Evolutionary conservation across 2,797 vertebrate species (phyloP).

Genomic region (Epinephelus awoara): DNA sequence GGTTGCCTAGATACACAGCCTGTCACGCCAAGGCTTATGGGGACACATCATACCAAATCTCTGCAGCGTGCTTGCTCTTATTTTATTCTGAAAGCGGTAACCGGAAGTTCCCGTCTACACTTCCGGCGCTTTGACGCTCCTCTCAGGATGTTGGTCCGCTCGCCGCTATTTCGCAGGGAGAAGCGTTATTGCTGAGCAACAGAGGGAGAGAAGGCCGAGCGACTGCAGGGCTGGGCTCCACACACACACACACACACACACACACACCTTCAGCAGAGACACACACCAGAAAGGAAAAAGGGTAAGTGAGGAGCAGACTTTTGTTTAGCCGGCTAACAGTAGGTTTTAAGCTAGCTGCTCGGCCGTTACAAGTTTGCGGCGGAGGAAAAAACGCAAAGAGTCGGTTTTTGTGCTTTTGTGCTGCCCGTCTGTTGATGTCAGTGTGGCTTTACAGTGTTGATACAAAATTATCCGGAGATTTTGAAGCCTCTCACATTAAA

Average conservation of each 20-base stretch:
- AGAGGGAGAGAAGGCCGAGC: slow-evolving; percentile 66
- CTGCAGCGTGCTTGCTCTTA: background rate
- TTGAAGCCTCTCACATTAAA: background rate
- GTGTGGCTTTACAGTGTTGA: slow-evolving; percentile 13
- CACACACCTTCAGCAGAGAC: slow-evolving; percentile 43
- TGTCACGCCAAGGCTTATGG: background rate
- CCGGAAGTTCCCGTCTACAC: slow-evolving; percentile 3
- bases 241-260: background rate
- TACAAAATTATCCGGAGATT: background rate
- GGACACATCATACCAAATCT: background rate
- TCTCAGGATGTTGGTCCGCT: slow-evolving; percentile 18
- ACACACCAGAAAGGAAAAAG: slow-evolving; percentile 33
- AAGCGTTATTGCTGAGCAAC: slow-evolving; percentile 72
- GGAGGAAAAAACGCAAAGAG: slow-evolving; percentile 22
- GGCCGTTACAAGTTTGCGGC: slow-evolving; percentile 52
- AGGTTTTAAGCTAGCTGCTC: background rate
- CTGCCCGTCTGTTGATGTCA: slow-evolving; percentile 50
- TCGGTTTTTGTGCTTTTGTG: slow-evolving; percentile 42
- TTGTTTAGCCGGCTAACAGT: background rate
- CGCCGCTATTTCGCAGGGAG: slow-evolving; percentile 52
- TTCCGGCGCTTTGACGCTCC: background rate
- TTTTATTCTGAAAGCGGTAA: slow-evolving; percentile 60
- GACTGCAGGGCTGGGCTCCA: slow-evolving; percentile 73
- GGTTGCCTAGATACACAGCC: background rate
- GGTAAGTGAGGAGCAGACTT: slow-evolving; percentile 62